Percentiles rank a stretch among this genome's conserved stretches.
Evolutionary conservation across 2,888 invertebrate genomes (phyloP).

Genomic region (Lasioglossum zephyrum): DNA sequence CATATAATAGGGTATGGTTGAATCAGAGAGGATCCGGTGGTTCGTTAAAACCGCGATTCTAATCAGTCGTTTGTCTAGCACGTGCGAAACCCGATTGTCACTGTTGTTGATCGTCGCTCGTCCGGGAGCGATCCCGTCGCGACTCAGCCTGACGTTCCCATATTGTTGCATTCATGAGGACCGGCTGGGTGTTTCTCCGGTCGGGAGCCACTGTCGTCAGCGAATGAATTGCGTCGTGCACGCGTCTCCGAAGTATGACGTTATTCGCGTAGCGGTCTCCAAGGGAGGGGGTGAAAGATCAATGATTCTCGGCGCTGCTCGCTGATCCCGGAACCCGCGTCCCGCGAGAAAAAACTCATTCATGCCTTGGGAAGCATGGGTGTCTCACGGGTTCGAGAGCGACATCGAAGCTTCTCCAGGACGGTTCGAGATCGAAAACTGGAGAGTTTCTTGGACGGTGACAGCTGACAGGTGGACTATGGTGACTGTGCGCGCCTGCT

Average conservation of each 20-base stretch:
- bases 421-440: neutral
- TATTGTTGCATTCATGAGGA: slow-evolving; percentile 27
- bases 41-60: slow-evolving; percentile 1
- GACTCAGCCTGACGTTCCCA: slow-evolving; percentile 12
- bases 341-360: slow-evolving; percentile 27
- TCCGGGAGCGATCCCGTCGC: neutral
- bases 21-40: neutral
- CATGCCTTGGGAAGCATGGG: neutral
- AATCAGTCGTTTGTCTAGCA: neutral
- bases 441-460: neutral
- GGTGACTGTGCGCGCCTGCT: neutral
- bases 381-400: neutral
- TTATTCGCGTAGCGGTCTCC: slow-evolving; percentile 46
- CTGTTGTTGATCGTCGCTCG: neutral
- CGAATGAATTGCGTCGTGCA: slow-evolving; percentile 61
- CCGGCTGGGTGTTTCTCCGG: neutral
- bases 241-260: slow-evolving; percentile 49
- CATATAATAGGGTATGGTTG: neutral
- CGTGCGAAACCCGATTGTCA: slow-evolving; percentile 12
- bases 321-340: slow-evolving; percentile 25
- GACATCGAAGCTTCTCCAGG: neutral
- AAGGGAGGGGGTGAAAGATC: slow-evolving; percentile 59
- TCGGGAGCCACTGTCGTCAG: slow-evolving; percentile 30
- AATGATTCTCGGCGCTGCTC: slow-evolving; percentile 70
- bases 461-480: neutral